Conservation (phyloP, 2,113 vertebrate genomes). For the Zonotrichia leucophrys region DNA sequence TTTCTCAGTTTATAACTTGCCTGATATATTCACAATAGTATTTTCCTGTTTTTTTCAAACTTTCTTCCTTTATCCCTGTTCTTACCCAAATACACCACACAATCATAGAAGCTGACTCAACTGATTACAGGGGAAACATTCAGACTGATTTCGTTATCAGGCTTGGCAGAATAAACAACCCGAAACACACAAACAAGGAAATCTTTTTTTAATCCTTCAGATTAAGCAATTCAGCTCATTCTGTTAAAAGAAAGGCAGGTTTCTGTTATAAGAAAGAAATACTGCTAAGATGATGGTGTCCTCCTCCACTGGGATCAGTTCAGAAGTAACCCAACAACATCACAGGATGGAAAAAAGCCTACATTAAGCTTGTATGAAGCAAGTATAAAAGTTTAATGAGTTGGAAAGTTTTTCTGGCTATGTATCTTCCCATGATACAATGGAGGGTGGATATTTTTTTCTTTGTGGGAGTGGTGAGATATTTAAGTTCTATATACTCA, state of each 20-base stretch:
- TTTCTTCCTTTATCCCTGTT: constrained; percentile 39
- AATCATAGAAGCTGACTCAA: constrained; percentile 58
- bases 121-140: constrained; percentile 12
- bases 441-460: constrained; percentile 11
- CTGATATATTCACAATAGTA: constrained; percentile 6
- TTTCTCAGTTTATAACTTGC: neutral
- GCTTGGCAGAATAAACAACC: constrained; percentile 28
- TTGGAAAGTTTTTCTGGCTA: constrained; percentile 60
- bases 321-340: neutral
- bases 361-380: constrained; percentile 56
- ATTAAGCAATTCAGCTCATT: neutral
- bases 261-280: neutral
- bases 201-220: constrained; percentile 16
- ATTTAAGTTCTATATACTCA: constrained; percentile 60
- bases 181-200: constrained; percentile 35
- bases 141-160: neutral
- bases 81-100: neutral
- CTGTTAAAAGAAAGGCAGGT: neutral
- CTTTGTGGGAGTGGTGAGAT: constrained; percentile 46
- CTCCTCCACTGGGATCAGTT: neutral
- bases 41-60: constrained; percentile 54
- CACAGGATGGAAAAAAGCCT: constrained; percentile 32
- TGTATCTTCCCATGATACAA: constrained; percentile 62
- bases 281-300: neutral
- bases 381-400: constrained; percentile 55